These are phyloP conservation scores for Vipera latastei DNA, from an alignment of 2,797 vertebrate species.

Conservation along the genomic window DNA sequence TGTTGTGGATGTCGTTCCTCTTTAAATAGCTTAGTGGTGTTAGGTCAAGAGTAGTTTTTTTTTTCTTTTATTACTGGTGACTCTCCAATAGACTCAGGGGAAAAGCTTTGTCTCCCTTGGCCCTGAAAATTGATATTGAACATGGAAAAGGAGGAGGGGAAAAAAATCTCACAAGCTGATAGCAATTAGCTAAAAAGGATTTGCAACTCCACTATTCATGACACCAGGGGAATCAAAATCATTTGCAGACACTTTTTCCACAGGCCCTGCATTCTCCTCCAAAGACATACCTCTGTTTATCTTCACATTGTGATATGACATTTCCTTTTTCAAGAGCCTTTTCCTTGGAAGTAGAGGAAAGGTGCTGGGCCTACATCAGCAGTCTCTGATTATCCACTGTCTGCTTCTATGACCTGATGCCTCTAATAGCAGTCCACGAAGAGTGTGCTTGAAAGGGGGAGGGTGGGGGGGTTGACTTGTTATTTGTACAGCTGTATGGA, in stretches of 20 bases:
- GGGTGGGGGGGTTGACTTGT: conserved; percentile 45
- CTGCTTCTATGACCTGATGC: conserved; percentile 71
- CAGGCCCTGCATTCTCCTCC: conserved; percentile 69
- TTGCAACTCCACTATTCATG: conserved; percentile 95
- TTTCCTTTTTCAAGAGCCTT: conserved; percentile 80
- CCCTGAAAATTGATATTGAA: conserved; percentile 99
- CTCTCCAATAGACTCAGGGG: conserved; percentile 86
- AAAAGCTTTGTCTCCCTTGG: conserved; percentile 86
- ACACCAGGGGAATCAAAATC: conserved; percentile 88
- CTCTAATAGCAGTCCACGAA: conserved; percentile 50
- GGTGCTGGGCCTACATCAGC: conserved; percentile 68
- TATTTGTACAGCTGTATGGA: conserved; percentile 56
- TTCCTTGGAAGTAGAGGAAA: conserved; percentile 74
- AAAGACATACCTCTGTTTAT: conserved; percentile 73
- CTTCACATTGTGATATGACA: conserved; percentile 78
- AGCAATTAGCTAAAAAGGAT: conserved; percentile 99
- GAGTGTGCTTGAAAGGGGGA: conserved; percentile 59
- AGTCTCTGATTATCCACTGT: conserved; percentile 74
- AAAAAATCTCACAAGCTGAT: conserved; percentile 88
- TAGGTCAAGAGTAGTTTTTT: conserved; percentile 74
- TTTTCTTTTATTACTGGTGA: conserved; percentile 74
- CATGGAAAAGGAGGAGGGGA: conserved; percentile 72
- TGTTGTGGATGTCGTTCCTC: conserved; percentile 78
- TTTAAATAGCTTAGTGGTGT: conserved; percentile 92
- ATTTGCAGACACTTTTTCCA: conserved; percentile 83